These are phyloP conservation scores for Urocyon cinereoargenteus DNA, from an alignment of 2,797 vertebrate genomes.

Conservation along the genomic window DNA sequence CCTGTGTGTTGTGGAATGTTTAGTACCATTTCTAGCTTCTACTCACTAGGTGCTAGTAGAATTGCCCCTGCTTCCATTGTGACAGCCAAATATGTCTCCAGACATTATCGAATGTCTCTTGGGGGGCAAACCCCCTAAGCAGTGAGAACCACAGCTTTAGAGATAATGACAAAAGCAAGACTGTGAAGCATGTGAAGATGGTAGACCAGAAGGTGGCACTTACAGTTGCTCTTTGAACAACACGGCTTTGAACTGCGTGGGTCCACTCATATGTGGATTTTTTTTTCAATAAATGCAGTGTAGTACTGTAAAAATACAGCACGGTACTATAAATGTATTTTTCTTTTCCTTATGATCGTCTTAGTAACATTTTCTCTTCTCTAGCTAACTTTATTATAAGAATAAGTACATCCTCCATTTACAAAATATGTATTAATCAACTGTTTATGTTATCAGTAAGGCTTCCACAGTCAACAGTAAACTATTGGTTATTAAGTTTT, in stretches of 20 bases:
- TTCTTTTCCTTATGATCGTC: not conserved
- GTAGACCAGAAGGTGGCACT: not conserved
- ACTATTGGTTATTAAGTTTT: not conserved
- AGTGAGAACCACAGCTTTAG: not conserved
- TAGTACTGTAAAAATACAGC: not conserved
- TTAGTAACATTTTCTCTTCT: not conserved
- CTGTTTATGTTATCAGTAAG: not conserved
- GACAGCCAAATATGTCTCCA: not conserved
- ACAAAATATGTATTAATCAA: not conserved
- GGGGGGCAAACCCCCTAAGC: not conserved
- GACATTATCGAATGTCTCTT: not conserved
- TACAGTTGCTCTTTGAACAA: not conserved
- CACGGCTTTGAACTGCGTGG: not conserved
- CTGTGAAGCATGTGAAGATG: not conserved
- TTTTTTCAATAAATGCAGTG: not conserved
- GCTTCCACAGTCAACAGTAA: not conserved
- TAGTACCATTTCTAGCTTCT: not conserved
- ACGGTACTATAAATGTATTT: not conserved
- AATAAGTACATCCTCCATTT: not conserved
- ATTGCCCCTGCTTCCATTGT: not conserved
- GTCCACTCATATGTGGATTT: not conserved
- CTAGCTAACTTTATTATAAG: not conserved
- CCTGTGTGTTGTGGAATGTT: not conserved
- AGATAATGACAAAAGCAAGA: not conserved
- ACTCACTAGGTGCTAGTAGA: not conserved